Evolutionary conservation across 1,140 invertebrate species (phyloP).

Genomic region (Uloborus diversus): DNA sequence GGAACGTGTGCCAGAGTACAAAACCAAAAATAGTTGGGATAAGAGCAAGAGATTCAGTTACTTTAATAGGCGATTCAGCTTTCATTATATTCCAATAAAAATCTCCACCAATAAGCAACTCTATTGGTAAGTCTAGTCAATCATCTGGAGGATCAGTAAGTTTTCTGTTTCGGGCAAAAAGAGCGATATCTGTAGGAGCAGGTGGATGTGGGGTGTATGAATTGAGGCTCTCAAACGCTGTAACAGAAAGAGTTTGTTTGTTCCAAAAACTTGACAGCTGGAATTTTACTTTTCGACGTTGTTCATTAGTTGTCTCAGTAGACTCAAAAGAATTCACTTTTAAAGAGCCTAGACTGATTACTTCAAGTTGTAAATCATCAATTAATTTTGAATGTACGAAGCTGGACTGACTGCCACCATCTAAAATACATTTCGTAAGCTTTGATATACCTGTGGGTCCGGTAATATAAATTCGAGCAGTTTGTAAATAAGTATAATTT

Average conservation of each 20-base stretch:
- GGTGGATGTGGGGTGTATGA: too few relatives aligned
- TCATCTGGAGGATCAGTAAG: too few relatives aligned
- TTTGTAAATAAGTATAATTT: slow-evolving; percentile 9
- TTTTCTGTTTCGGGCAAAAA: too few relatives aligned
- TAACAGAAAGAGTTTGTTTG: too few relatives aligned
- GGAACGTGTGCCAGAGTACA: too few relatives aligned
- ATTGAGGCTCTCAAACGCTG: too few relatives aligned
- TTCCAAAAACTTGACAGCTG: slow-evolving; percentile 11
- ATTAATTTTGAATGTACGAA: slow-evolving; percentile 15
- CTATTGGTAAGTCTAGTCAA: too few relatives aligned
- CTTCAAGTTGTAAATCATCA: neutral
- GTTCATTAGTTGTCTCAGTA: neutral
- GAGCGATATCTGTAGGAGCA: too few relatives aligned
- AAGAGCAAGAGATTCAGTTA: slow-evolving; percentile 3
- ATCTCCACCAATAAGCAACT: too few relatives aligned
- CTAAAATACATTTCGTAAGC: slow-evolving; percentile 20
- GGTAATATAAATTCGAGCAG: slow-evolving; percentile 16
- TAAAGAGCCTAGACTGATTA: neutral
- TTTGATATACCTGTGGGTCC: slow-evolving; percentile 25
- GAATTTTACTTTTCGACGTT: slow-evolving; percentile 8
- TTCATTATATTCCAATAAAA: too few relatives aligned
- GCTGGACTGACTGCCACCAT: slow-evolving; percentile 11
- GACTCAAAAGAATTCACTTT: slow-evolving; percentile 15
- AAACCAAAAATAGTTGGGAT: slow-evolving; percentile 26
- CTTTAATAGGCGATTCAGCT: slow-evolving; percentile 12